Conservation (phyloP, 2,888 invertebrate genomes). For the Amiota communis region DNA sequence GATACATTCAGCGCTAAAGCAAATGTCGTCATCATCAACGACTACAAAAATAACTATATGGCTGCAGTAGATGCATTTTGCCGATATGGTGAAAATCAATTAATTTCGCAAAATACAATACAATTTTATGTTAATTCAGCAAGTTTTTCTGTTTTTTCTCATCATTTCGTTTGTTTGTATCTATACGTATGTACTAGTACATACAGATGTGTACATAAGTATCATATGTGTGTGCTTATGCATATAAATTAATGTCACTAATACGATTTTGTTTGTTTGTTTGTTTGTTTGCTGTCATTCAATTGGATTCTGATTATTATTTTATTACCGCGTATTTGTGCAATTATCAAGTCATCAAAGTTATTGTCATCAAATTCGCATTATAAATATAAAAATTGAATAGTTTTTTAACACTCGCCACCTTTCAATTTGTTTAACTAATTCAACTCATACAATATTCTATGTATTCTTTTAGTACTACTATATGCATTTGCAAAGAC, state of each 20-base stretch:
- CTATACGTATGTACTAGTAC: slow-evolving; percentile 19
- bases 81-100: slow-evolving; percentile 63
- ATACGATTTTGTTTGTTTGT: slow-evolving; percentile 8
- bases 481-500: no score
- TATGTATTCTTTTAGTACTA: no score
- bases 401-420: neutral
- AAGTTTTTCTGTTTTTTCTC: slow-evolving; percentile 8
- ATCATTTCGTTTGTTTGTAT: slow-evolving; percentile 13
- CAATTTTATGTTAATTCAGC: slow-evolving; percentile 63
- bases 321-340: slow-evolving; percentile 63
- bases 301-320: slow-evolving; percentile 60
- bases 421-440: no score
- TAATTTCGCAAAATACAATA: slow-evolving; percentile 58
- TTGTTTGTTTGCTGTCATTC: slow-evolving; percentile 25
- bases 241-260: slow-evolving; percentile 23
- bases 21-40: slow-evolving; percentile 17
- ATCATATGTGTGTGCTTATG: slow-evolving; percentile 28
- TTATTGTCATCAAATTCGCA: slow-evolving; percentile 58
- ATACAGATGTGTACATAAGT: slow-evolving; percentile 34
- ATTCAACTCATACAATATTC: no score
- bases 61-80: slow-evolving; percentile 47
- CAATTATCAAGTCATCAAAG: slow-evolving; percentile 68
- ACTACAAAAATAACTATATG: slow-evolving; percentile 30
- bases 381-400: neutral
- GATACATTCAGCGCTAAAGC: slow-evolving; percentile 9